Evolutionary conservation across 2,797 vertebrate species (phyloP).

Genomic region (Rhinatrema bivittatum): DNA sequence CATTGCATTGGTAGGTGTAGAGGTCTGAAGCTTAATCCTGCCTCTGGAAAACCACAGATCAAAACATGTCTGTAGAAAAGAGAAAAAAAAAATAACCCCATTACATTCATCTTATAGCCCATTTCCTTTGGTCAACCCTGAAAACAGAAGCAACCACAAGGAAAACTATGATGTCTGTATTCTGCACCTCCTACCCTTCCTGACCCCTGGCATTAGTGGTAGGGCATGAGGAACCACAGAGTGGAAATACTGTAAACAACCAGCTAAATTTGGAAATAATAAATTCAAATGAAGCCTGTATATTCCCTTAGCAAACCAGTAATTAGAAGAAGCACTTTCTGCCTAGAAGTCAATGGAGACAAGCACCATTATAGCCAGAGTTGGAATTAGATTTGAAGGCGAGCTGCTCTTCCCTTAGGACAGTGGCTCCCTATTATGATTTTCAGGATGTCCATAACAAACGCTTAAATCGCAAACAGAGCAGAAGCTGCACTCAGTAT

Average conservation of each 20-base stretch:
- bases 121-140: slow-evolving; percentile 11
- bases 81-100: background rate
- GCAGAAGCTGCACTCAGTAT: no score
- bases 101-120: background rate
- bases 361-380: background rate
- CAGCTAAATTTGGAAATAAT: slow-evolving; percentile 28
- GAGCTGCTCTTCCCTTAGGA: no score
- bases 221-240: slow-evolving; percentile 7
- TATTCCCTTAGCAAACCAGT: slow-evolving; percentile 18
- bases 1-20: background rate
- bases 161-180: accelerated
- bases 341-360: slow-evolving; percentile 5
- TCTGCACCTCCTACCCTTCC: slow-evolving; percentile 23
- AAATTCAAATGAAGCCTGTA: slow-evolving; percentile 6
- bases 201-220: background rate
- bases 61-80: background rate
- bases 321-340: slow-evolving; percentile 24
- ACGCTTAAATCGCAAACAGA: no score
- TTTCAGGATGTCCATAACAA: no score
- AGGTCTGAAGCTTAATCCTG: background rate
- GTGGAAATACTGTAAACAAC: background rate
- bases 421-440: no score
- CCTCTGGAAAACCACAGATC: slow-evolving; percentile 3
- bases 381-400: slow-evolving; percentile 3
- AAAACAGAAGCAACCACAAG: background rate